Conservation (phyloP, 2,797 vertebrate genomes). For the Macropodus opercularis region DNA sequence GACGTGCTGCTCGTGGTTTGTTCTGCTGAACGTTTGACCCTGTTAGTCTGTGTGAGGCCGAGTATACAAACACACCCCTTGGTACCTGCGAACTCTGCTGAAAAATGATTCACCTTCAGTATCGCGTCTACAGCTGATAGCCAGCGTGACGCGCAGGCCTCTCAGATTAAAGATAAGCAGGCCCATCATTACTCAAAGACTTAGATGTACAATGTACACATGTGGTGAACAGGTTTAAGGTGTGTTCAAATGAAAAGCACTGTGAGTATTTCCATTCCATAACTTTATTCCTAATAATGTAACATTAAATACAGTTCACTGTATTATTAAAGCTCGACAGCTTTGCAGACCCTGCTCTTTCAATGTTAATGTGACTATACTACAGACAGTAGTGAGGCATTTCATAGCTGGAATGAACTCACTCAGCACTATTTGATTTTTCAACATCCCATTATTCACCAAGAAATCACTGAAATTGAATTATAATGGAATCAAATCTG, state of each 20-base stretch:
- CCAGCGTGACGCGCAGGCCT: too few relatives aligned
- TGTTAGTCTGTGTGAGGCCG: slow-evolving; percentile 40
- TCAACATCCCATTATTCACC: slow-evolving; percentile 28
- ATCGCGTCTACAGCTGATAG: too few relatives aligned
- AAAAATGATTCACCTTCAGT: slow-evolving; percentile 47
- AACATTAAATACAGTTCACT: not conserved
- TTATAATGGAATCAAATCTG: not conserved
- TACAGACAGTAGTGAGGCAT: too few relatives aligned
- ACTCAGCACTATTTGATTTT: slow-evolving; percentile 25
- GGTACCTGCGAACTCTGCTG: slow-evolving; percentile 29
- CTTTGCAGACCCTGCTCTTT: too few relatives aligned
- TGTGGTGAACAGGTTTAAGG: too few relatives aligned
- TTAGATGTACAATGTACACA: too few relatives aligned
- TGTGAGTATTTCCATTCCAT: too few relatives aligned
- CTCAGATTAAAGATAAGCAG: slow-evolving; percentile 47
- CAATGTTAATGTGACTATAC: too few relatives aligned
- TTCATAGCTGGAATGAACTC: slow-evolving; percentile 7
- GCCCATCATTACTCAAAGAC: too few relatives aligned
- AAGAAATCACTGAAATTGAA: slow-evolving; percentile 22
- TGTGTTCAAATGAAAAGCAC: too few relatives aligned
- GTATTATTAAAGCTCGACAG: too few relatives aligned
- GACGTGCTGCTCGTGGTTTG: slow-evolving; percentile 28
- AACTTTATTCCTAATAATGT: too few relatives aligned
- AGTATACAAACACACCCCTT: slow-evolving; percentile 14
- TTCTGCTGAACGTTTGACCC: slow-evolving; percentile 46